phyloP scores from a whole-genome alignment of 1,140 invertebrate species.

The Drosophila sulfurigaster region DNA sequence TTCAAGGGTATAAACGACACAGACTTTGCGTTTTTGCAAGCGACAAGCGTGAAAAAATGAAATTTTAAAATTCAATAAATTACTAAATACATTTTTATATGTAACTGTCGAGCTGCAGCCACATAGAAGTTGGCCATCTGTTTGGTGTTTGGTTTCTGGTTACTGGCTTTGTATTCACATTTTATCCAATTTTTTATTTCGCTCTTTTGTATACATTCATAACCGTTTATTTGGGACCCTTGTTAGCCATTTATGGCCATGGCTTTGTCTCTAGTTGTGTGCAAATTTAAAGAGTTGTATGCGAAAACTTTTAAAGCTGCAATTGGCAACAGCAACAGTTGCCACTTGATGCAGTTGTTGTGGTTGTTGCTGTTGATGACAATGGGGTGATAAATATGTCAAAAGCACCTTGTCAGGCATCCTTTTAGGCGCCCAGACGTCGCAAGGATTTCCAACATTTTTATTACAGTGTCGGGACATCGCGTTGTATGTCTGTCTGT shows the following conservation, averaged over 20 bases:
- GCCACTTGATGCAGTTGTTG: slow-evolving; percentile 28
- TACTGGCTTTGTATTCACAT: slow-evolving; percentile 26
- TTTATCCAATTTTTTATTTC: slow-evolving; percentile 18
- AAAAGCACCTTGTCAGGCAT: slow-evolving; percentile 52
- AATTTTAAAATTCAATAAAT: slow-evolving; percentile 57
- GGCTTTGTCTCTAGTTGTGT: slow-evolving; percentile 4
- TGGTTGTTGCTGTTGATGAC: slow-evolving; percentile 27
- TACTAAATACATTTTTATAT: slow-evolving; percentile 42
- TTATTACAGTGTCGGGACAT: slow-evolving; percentile 52
- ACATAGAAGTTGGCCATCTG: slow-evolving; percentile 30
- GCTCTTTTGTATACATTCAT: background rate
- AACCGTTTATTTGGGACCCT: background rate
- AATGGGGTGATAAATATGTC: slow-evolving; percentile 64
- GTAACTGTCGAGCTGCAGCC: slow-evolving; percentile 8
- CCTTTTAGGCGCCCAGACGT: slow-evolving; percentile 38
- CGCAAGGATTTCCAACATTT: slow-evolving; percentile 58
- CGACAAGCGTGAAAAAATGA: slow-evolving; percentile 36
- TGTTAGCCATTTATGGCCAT: slow-evolving; percentile 31
- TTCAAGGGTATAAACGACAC: slow-evolving; percentile 23
- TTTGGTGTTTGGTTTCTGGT: slow-evolving; percentile 30
- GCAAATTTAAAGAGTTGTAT: background rate
- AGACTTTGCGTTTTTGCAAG: slow-evolving; percentile 14
- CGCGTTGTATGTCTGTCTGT: slow-evolving; percentile 1
- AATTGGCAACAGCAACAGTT: slow-evolving; percentile 49
- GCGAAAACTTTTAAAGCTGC: slow-evolving; percentile 1